Base-by-base conservation (phyloP, 2,113 vertebrate species). In the Thryonomys swinderianus region DNA sequence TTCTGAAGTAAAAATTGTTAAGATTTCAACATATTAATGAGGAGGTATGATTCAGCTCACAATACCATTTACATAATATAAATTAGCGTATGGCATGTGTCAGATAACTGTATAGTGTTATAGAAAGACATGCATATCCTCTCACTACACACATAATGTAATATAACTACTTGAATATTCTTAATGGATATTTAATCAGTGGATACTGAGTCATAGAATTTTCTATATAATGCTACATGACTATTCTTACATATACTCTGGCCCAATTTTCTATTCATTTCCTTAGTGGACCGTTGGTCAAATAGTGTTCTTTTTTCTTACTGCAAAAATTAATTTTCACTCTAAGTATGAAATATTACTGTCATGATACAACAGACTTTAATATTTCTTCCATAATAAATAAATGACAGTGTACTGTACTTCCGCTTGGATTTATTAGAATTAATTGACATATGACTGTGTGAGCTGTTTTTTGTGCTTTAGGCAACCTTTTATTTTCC, bases 381-480 rank as follows among this genome's bases (percentile, higher is more conserved):
- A 51, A 67, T 80, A 71, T 20, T 57, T 73, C 21, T 86, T 92
- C 82, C 67, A 30, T 93, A 12, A 57, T 76, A 94, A 84, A 78
- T 13, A 53, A 71, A 73, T 66, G 8, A 83, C 32, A 89, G 32
- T 0, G 40, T 40, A n/a, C 16, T 76, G 4, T 30, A 51, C 88
- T 85, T 78, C 32, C 0, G 42, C 85, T 82, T 90, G 20, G 32
- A 32, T 27, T 89, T 55, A 69, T 40, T 55, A 8, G 40, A 84
- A 86, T 86, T 27, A 76, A 78, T 30, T 85, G 30, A 57, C 3
- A 23, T 48, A 0, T 2, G 18, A 7, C 12, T 16, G 25, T 45
- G 32, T 42, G 8, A 45, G 66, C 10, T 53, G 32, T 94, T 62
- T 53, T 78, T 40, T 30, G 37, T 59, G 7, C 5, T 81, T 81